These are phyloP conservation scores for Dasysyrphus tricinctus DNA, from an alignment of 2,888 invertebrate species.

Conservation along the genomic window DNA sequence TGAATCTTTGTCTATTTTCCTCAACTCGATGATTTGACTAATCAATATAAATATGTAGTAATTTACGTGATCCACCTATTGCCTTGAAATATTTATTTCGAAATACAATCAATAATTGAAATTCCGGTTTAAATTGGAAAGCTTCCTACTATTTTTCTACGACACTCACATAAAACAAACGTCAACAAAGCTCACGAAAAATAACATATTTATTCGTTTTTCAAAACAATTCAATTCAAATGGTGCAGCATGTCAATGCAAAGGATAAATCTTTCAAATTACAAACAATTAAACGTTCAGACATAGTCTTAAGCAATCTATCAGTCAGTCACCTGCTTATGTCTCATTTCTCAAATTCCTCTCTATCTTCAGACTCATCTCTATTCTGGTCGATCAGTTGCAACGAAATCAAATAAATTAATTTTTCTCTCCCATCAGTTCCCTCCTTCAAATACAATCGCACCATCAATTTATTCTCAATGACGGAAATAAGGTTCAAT, in stretches of 20 bases:
- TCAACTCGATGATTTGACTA: no score
- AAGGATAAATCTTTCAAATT: slow-evolving; percentile 18
- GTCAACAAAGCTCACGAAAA: not conserved
- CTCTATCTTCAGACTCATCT: slow-evolving; percentile 8
- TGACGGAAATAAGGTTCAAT: slow-evolving; percentile 26
- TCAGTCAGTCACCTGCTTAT: slow-evolving; percentile 22
- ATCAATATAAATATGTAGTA: no score
- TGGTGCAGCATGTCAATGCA: not conserved
- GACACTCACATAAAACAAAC: not conserved
- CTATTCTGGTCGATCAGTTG: not conserved
- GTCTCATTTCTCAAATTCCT: slow-evolving; percentile 27
- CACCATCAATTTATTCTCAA: slow-evolving; percentile 29
- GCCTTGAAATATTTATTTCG: not conserved
- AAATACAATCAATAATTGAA: slow-evolving; percentile 3
- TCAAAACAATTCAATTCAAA: slow-evolving; percentile 36
- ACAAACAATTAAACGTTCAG: slow-evolving; percentile 12
- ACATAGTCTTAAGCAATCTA: slow-evolving; percentile 7
- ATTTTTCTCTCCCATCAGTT: slow-evolving; percentile 8
- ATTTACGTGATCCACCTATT: no score
- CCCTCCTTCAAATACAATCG: not conserved
- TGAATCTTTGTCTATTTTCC: no score
- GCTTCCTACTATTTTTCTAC: slow-evolving; percentile 9
- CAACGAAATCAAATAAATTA: slow-evolving; percentile 18
- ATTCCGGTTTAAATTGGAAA: slow-evolving; percentile 38
- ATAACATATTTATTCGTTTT: not conserved